Evolutionary conservation across 2,797 vertebrate species (phyloP).

Genomic region (Dryobates pubescens): DNA sequence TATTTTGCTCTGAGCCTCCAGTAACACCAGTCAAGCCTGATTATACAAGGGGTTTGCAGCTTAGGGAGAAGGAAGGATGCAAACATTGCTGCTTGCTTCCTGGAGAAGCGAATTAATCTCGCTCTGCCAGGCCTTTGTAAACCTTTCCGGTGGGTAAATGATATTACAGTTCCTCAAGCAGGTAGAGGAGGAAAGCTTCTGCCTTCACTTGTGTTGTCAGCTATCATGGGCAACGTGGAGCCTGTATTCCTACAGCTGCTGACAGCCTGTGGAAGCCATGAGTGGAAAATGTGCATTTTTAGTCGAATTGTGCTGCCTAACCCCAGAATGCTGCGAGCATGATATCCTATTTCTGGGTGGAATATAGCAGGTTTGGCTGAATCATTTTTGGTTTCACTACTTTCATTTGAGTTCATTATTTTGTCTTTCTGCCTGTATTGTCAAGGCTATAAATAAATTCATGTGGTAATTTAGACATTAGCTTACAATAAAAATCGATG

Average conservation of each 20-base stretch:
- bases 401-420: background rate
- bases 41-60: background rate
- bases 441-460: constrained; percentile 19
- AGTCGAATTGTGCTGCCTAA: constrained; percentile 16
- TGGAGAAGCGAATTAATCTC: constrained; percentile 51
- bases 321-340: background rate
- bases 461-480: background rate
- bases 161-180: constrained; percentile 14
- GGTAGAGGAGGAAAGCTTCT: constrained; percentile 21
- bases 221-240: constrained; percentile 16
- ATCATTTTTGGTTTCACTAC: background rate
- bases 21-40: background rate
- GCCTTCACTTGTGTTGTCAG: constrained; percentile 49
- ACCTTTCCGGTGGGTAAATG: constrained; percentile 35
- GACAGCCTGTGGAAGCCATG: constrained; percentile 35
- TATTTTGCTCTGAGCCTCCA: constrained; percentile 8
- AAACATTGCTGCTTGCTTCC: constrained; percentile 15
- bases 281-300: constrained; percentile 22
- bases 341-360: background rate
- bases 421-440: constrained; percentile 2
- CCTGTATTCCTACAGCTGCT: constrained; percentile 29
- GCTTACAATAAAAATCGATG: background rate
- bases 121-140: constrained; percentile 46
- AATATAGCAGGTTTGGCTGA: constrained; percentile 8
- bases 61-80: background rate